Percentiles rank a stretch among this genome's conserved stretches.
phyloP scores from a whole-genome alignment of 2,113 vertebrate species.

The Tauraco erythrolophus region DNA sequence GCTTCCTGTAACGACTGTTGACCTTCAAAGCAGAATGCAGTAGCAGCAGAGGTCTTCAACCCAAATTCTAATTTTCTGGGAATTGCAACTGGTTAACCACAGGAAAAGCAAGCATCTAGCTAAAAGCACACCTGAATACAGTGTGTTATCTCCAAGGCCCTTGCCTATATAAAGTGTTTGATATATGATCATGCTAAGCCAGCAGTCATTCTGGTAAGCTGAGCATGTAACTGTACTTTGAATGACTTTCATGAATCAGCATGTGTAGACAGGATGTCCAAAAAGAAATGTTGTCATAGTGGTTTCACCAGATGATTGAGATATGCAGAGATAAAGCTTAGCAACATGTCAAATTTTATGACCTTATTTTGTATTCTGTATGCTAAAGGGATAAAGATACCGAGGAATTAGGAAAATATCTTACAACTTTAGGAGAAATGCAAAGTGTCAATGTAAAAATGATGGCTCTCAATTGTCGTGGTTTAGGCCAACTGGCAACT shows the following conservation, averaged over 20 bases:
- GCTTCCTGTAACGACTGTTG: neutral
- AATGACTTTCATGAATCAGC: neutral
- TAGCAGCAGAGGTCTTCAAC: neutral
- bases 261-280: neutral
- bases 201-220: neutral
- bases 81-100: neutral
- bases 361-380: neutral
- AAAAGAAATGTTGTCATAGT: neutral
- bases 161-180: neutral
- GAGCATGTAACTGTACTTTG: neutral
- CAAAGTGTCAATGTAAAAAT: neutral
- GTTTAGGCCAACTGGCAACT: no score
- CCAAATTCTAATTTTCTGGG: neutral
- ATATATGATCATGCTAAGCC: neutral
- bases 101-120: neutral
- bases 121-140: neutral
- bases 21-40: neutral
- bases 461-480: neutral
- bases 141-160: neutral
- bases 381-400: neutral
- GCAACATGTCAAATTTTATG: neutral
- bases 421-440: neutral
- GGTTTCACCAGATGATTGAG: neutral
- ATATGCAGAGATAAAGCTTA: neutral
- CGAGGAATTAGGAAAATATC: neutral